phyloP scores from a whole-genome alignment of 92 coral and sea anemone genomes.

The Paramuricea clavata region DNA sequence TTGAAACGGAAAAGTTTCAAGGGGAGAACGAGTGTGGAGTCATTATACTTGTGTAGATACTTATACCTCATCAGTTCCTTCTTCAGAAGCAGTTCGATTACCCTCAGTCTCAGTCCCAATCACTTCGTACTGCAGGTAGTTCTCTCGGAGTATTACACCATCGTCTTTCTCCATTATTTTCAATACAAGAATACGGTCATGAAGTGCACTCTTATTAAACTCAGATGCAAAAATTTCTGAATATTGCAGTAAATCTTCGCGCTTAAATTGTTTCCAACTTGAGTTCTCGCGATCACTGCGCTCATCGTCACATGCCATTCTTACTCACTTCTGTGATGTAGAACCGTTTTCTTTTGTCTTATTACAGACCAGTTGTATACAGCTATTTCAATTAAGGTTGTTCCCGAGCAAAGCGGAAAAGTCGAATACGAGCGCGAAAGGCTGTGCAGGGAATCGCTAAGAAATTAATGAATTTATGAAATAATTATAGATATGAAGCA shows the following conservation, averaged over 20 bases:
- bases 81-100: neutral
- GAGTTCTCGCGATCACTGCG: neutral
- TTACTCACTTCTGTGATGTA: no score
- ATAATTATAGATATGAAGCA: no score
- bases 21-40: no score
- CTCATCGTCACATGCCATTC: neutral
- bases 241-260: conserved; percentile 22
- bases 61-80: neutral
- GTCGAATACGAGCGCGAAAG: no score
- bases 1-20: no score
- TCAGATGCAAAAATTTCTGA: conserved; percentile 16
- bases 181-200: conserved; percentile 27
- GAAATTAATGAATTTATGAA: no score
- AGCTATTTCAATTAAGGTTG: no score
- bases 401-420: no score
- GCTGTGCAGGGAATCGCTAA: no score
- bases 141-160: neutral
- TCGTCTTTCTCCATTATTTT: neutral
- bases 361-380: no score
- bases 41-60: no score
- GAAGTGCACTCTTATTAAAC: conserved; percentile 4
- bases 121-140: neutral
- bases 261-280: conserved; percentile 12
- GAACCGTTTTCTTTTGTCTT: no score
- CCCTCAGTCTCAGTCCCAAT: neutral